A percentile compares a stretch with the other conserved stretches of the same genome.
phyloP scores from a whole-genome alignment of 2,797 vertebrate species.

The Novumbra hubbsi region DNA sequence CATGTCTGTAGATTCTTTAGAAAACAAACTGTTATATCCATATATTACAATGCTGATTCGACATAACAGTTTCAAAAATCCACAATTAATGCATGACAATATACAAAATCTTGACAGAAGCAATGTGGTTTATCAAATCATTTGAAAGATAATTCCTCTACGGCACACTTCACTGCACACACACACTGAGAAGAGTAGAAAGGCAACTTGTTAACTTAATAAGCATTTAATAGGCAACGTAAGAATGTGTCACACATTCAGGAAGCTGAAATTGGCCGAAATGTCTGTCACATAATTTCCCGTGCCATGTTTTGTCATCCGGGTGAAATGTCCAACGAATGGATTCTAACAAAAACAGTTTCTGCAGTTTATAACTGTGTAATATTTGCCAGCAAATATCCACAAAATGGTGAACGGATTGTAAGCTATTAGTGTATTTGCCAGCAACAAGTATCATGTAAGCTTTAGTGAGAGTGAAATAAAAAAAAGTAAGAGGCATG shows the following conservation, averaged over 20 bases:
- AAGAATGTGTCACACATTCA: background rate
- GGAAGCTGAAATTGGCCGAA: background rate
- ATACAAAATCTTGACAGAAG: conserved; percentile 39
- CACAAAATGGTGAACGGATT: conserved; percentile 31
- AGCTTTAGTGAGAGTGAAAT: background rate
- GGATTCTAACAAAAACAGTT: conserved; percentile 27
- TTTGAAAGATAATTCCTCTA: conserved; percentile 34
- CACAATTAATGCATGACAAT: conserved; percentile 42
- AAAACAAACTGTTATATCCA: conserved; percentile 55
- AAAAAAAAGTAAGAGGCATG: background rate
- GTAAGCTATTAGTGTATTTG: background rate
- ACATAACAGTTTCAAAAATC: conserved; percentile 24
- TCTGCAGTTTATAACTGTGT: conserved; percentile 34
- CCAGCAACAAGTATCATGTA: background rate
- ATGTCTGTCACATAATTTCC: background rate
- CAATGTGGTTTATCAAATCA: conserved; percentile 32
- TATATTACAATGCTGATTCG: conserved; percentile 65
- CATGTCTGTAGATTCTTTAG: conserved; percentile 29
- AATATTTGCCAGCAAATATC: conserved; percentile 72
- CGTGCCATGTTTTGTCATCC: conserved; percentile 9
- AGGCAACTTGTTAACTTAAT: conserved; percentile 20
- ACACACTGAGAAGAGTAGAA: conserved; percentile 46
- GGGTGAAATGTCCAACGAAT: conserved; percentile 10
- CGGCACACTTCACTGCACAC: conserved; percentile 53
- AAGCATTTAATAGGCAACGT: conserved; percentile 19